Conservation (phyloP, 2,113 vertebrate genomes). For the Diphyllodes magnificus region DNA sequence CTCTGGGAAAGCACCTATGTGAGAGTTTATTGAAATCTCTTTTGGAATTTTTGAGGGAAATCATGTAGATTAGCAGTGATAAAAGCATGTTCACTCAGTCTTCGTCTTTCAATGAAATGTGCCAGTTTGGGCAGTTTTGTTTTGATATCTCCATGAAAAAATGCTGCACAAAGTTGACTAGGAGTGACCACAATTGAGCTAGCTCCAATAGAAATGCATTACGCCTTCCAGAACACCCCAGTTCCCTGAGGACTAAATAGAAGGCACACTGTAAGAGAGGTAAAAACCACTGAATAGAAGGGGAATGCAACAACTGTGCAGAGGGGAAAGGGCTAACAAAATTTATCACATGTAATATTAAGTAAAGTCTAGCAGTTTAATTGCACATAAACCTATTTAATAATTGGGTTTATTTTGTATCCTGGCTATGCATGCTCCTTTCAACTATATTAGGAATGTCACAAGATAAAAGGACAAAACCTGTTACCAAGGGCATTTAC, state of each 20-base stretch:
- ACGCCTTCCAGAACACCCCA: not conserved
- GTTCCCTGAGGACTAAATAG: not conserved
- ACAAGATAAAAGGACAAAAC: not conserved
- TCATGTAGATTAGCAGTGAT: not conserved
- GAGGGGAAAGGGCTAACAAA: not conserved
- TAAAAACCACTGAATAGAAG: not conserved
- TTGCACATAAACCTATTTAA: conserved; percentile 20
- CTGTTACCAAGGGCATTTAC: not conserved
- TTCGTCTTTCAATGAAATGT: not conserved
- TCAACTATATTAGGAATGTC: not conserved
- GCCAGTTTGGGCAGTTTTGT: not conserved
- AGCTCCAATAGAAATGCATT: not conserved
- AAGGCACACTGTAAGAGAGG: not conserved
- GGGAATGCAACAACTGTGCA: not conserved
- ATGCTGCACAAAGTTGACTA: not conserved
- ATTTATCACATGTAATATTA: not conserved
- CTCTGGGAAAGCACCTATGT: not conserved
- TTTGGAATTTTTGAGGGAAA: not conserved
- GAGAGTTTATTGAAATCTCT: not conserved
- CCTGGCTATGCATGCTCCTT: not conserved
- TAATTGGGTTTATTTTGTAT: conserved; percentile 1
- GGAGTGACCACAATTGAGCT: not conserved
- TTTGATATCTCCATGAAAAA: not conserved
- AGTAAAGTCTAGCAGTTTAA: conserved; percentile 30
- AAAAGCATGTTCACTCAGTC: not conserved